A percentile compares a stretch with the other conserved stretches of the same genome.
Evolutionary conservation across 2,888 invertebrate genomes (phyloP).

Genomic region (Cephus rjabovi): DNA sequence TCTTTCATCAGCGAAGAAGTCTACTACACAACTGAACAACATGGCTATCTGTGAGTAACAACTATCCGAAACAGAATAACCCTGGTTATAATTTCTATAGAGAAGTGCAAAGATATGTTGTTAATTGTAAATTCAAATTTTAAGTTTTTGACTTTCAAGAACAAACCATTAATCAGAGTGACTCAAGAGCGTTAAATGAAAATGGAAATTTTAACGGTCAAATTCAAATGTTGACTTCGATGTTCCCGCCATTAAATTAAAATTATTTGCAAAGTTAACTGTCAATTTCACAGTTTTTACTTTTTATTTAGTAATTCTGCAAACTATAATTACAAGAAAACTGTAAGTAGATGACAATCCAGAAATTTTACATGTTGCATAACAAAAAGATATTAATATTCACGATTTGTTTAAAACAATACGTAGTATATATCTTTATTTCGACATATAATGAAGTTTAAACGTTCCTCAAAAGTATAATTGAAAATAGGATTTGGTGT

Average conservation of each 20-base stretch:
- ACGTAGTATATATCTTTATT: background rate
- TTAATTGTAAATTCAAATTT: background rate
- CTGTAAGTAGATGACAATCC: background rate
- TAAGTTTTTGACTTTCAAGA: background rate
- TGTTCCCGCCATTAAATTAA: background rate
- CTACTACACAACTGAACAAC: background rate
- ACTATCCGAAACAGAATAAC: background rate
- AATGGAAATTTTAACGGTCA: background rate
- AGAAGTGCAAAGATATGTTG: background rate
- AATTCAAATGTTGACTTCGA: background rate
- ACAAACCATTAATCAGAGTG: background rate
- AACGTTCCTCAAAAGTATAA: background rate
- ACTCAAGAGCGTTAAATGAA: too few species aligned
- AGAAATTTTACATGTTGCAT: background rate
- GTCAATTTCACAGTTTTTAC: background rate
- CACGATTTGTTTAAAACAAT: background rate
- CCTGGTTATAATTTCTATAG: background rate
- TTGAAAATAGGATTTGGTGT: background rate
- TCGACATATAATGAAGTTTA: background rate
- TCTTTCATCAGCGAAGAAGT: background rate
- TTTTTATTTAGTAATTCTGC: background rate
- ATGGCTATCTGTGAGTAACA: constrained; percentile 7
- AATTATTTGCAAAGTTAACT: background rate
- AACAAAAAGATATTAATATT: background rate
- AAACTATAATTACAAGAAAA: too few species aligned